Evolutionary conservation across 2,797 vertebrate genomes (phyloP), one percentile per base, ranked within the genome.

Genomic region (Petrocephalus sullivani): DNA sequence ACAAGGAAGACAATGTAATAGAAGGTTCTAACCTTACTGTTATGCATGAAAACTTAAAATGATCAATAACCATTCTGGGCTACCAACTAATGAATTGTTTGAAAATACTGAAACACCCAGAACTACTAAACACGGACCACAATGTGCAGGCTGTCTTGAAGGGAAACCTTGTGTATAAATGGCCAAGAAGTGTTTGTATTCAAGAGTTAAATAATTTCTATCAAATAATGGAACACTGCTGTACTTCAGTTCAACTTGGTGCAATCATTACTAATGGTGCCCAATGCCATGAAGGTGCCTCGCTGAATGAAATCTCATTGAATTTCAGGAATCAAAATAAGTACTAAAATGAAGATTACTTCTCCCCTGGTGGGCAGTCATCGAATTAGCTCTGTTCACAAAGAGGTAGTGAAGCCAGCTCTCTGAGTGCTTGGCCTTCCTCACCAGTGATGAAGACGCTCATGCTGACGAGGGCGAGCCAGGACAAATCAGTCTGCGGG

Each of bases 401-500:
- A 28, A 61, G 28, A 7, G 12, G 28, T 14, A 6, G 37, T 88
- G 14, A 56, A 19, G 21, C 19, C 19, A 78, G 33, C 4, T 41
- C 16, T 16, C 41, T 6, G 2, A 81, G 41, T n/a, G 37, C 46
- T 49, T n/a, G 75, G 75, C 19, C 41, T 49, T 46, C 46, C 95
- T 95, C 84, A 98, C 98, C 98, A 60, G 96, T 92, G 67, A 98
- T 97, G 88, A 98, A 99, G 90, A 98, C 88, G 0, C 95, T 96
- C 94, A 98, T 94, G 93, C 97, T 98, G 91, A 92, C 90, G 84
- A 99, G 94, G 0, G 98, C 97, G 90, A 99, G 91, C 98, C 97
- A 98, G 75, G 96, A 91, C 90, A 98, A 92, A 85, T 93, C 91
- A 0, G 89, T 4, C 0, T 91, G 90, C 0, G 23, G 0, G 5